Conservation (phyloP, 2,113 vertebrate species). For the Misgurnus anguillicaudatus region DNA sequence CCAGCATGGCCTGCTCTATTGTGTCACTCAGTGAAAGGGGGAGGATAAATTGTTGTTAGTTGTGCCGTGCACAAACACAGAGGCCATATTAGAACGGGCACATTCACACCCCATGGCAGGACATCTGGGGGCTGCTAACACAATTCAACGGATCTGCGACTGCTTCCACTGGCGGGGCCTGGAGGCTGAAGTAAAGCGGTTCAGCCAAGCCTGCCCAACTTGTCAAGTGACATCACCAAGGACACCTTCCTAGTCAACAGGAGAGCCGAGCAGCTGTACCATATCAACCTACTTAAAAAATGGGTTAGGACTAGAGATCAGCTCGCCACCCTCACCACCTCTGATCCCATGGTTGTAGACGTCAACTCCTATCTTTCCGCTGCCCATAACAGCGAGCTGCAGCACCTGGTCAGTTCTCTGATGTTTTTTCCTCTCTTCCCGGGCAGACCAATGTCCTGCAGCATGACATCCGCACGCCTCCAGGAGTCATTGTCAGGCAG, state of each 20-base stretch:
- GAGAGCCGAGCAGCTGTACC: neutral
- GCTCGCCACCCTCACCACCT: neutral
- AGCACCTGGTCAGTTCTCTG: neutral
- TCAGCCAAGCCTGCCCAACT: neutral
- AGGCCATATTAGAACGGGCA: neutral
- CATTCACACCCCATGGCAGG: neutral
- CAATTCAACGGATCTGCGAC: neutral
- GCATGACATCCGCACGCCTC: no score
- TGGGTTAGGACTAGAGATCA: neutral
- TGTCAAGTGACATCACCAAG: neutral
- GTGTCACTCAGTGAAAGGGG: neutral
- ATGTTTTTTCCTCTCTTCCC: neutral
- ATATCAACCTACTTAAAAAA: neutral
- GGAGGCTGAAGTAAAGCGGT: neutral
- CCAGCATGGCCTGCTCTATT: neutral
- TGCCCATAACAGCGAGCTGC: neutral
- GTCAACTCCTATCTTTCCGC: neutral
- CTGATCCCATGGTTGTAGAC: neutral
- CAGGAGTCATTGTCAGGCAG: no score
- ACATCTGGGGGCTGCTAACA: neutral
- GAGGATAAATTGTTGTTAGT: neutral
- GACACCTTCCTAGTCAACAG: neutral
- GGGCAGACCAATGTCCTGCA: no score
- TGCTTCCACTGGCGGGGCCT: neutral
- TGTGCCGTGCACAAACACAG: neutral